Evolutionary conservation across 2,888 invertebrate species (phyloP).

Genomic region (Linnaemya tessellans): DNA sequence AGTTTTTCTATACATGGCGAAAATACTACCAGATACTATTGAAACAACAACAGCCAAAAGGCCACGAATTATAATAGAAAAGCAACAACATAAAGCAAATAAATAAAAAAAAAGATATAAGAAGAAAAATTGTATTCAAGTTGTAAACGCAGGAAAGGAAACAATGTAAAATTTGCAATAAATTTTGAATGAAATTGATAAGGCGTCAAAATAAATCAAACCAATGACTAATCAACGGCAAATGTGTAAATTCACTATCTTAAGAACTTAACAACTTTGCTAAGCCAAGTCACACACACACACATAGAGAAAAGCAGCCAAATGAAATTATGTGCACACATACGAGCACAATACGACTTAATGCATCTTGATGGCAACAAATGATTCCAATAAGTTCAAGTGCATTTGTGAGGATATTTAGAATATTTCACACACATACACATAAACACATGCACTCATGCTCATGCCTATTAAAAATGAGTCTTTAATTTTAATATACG

Average conservation of each 20-base stretch:
- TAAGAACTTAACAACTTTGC: conserved; percentile 77
- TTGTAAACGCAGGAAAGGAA: conserved; percentile 72
- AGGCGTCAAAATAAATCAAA: conserved; percentile 84
- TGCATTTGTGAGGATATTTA: conserved; percentile 7
- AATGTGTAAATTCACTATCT: conserved; percentile 76
- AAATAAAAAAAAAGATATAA: conserved; percentile 9
- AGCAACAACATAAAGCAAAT: conserved; percentile 15
- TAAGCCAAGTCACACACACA: conserved; percentile 40
- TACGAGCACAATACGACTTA: not conserved
- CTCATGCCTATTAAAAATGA: not conserved
- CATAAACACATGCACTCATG: not conserved
- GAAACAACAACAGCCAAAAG: not conserved
- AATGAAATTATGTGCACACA: conserved; percentile 39
- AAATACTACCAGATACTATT: not conserved
- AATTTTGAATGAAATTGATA: conserved; percentile 83
- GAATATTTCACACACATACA: conserved; percentile 20
- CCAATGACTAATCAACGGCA: conserved; percentile 75
- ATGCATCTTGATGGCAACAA: not conserved
- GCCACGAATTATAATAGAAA: conserved; percentile 16
- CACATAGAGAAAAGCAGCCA: conserved; percentile 16
- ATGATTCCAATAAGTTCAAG: conserved; percentile 5
- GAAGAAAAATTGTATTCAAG: conserved; percentile 22
- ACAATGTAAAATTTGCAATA: conserved; percentile 82
- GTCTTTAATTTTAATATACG: not conserved
- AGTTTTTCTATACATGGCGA: conserved; percentile 49